Conservation (phyloP, 2,888 invertebrate species). For the Acleris cristana region DNA sequence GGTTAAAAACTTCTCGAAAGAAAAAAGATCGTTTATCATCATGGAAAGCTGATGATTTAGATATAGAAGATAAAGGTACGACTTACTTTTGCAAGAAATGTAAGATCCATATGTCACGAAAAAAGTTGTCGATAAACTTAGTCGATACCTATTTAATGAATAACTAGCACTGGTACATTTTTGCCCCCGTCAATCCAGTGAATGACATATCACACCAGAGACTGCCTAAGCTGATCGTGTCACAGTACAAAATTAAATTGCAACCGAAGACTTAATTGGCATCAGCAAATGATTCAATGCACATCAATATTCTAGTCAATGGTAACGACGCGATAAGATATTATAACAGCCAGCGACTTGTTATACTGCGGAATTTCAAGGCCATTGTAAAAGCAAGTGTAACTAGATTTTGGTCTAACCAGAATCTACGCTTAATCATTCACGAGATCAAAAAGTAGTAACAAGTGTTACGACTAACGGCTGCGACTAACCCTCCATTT, state of each 20-base stretch:
- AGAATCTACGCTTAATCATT: constrained; percentile 18
- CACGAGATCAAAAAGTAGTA: background rate
- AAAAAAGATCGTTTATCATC: too few relatives aligned
- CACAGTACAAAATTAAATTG: constrained; percentile 16
- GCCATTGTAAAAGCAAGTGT: constrained; percentile 33
- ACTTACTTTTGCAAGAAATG: too few relatives aligned
- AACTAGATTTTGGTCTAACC: constrained; percentile 36
- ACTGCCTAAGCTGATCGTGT: constrained; percentile 1
- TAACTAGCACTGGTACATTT: too few relatives aligned
- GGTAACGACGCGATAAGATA: constrained; percentile 21
- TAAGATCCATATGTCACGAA: too few relatives aligned
- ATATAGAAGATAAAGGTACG: too few relatives aligned
- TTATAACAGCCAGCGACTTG: constrained; percentile 19
- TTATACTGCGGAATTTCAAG: constrained; percentile 36
- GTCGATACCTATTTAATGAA: too few relatives aligned
- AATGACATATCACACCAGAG: constrained; percentile 13
- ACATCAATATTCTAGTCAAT: constrained; percentile 18
- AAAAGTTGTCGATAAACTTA: too few relatives aligned
- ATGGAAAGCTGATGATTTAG: too few relatives aligned
- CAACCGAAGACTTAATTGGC: constrained; percentile 27
- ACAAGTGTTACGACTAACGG: background rate
- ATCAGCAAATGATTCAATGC: constrained; percentile 26
- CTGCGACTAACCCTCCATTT: background rate
- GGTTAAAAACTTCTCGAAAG: too few relatives aligned
- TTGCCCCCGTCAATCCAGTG: too few relatives aligned